Percentiles rank a stretch among this genome's conserved stretches.
Conservation (phyloP, 2,113 vertebrate species). For the Cercopithecus mona region DNA sequence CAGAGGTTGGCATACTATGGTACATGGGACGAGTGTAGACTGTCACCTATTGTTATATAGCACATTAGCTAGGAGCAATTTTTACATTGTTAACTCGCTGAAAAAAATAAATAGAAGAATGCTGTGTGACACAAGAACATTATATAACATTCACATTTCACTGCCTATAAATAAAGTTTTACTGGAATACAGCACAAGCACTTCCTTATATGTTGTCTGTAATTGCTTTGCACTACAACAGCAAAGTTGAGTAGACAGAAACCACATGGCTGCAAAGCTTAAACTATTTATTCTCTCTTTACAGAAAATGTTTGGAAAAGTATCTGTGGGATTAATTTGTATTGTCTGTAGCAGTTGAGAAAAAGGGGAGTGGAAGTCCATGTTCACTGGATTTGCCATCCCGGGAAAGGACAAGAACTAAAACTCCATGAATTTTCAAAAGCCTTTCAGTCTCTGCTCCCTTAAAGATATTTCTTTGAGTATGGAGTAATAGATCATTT, state of each 20-base stretch:
- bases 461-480: not conserved
- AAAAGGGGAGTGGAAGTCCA: not conserved
- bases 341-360: not conserved
- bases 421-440: not conserved
- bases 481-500: not conserved
- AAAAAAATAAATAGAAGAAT: not conserved
- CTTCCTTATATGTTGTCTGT: not conserved
- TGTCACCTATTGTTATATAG: not conserved
- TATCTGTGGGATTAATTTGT: not conserved
- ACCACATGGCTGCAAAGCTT: not conserved
- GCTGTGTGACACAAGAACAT: not conserved
- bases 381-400: not conserved
- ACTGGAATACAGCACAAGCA: not conserved
- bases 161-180: not conserved
- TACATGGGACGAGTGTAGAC: not conserved
- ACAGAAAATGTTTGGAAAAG: not conserved
- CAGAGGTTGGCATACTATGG: not conserved
- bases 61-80: not conserved
- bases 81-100: slow-evolving; percentile 1
- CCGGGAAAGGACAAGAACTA: not conserved
- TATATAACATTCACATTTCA: not conserved
- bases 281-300: not conserved
- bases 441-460: not conserved
- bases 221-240: not conserved
- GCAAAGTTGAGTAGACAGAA: not conserved